Base-by-base conservation (phyloP, 2,888 invertebrate genomes). In the Trachelus stipa region DNA sequence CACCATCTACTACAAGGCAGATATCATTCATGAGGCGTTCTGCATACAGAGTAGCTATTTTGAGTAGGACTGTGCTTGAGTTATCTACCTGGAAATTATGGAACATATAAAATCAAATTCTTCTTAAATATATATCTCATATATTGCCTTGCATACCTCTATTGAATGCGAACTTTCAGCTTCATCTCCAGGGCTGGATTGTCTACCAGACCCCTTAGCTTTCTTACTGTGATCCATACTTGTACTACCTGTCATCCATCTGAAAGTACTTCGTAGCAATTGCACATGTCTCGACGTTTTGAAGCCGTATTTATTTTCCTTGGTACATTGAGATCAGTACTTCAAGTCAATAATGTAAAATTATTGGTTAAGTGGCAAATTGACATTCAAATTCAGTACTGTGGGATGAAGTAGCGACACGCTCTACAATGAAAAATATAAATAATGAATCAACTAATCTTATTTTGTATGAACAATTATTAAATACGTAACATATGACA, bases 11-110 rank as follows among this genome's bases (percentile, higher is more conserved):
- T 81, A 96, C 95, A 73, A 98, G 92, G 69, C 95, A 95, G 77
- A 98, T 95, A 91, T 98, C 98, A 86, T 97, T 97, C 96, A 98
- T 96, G 86, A 97, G 92, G 86, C 96, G 95, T 83, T 97, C 97
- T 0, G 96, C 95, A 91, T 97, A 98, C 1, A 98, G 91, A 31
- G 95, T 95, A 9, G 96, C 96, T 86, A 98, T 96, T 90, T 97
- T 97, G 80, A 95, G 93, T 75, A 97, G 91, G 23, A 98, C 95
- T 88, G 96, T 96, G 81, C 94, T 94, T 0, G 97, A 97, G 91
- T 98, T 97, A 86, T 97, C 96, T 89, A 97, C 96, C 96, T 97
- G 89, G n/a, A 90, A 86, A 56, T 56, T 23, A 23, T 56, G 23
- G 6, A 23, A 23, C 40, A 56, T 56, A 56, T 56, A 56, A 56